These are phyloP conservation scores for Hermatobates lingyangjiaoensis DNA, from an alignment of 1,140 invertebrate species.

Conservation along the genomic window DNA sequence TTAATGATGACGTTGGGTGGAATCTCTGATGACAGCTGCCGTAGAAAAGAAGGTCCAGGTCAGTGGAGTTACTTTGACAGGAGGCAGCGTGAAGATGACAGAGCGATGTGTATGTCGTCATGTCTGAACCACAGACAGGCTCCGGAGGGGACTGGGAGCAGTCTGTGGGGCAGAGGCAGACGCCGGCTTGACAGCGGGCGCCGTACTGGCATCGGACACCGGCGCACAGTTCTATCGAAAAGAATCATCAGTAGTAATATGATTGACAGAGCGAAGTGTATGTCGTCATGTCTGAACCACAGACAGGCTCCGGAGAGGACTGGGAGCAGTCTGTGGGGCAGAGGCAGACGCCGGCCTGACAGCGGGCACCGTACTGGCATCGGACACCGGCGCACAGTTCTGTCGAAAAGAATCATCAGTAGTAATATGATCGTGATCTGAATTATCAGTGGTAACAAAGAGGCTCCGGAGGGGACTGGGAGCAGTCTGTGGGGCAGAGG, in stretches of 20 bases:
- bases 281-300: conserved; percentile 63
- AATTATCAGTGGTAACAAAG: too few species aligned
- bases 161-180: conserved; percentile 66
- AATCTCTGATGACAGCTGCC: conserved; percentile 61
- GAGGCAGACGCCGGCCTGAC: conserved; percentile 67
- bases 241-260: too few species aligned
- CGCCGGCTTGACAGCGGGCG: conserved; percentile 58
- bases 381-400: conserved; percentile 61
- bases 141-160: conserved; percentile 34
- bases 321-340: conserved; percentile 52
- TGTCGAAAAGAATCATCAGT: too few species aligned
- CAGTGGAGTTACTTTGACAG: conserved; percentile 16
- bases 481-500: conserved; percentile 65
- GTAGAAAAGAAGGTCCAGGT: conserved; percentile 52
- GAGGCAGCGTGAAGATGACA: not conserved
- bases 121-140: conserved; percentile 67
- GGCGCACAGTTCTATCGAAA: conserved; percentile 50
- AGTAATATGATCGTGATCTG: too few species aligned
- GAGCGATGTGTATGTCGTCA: conserved; percentile 56
- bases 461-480: conserved; percentile 28
- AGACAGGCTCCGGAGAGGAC: conserved; percentile 43
- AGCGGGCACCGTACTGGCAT: conserved; percentile 57
- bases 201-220: too few species aligned
- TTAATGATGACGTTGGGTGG: conserved; percentile 23
- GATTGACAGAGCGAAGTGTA: conserved; percentile 43